Conservation (phyloP, 2,888 invertebrate genomes). For the Microchrysa polita region DNA sequence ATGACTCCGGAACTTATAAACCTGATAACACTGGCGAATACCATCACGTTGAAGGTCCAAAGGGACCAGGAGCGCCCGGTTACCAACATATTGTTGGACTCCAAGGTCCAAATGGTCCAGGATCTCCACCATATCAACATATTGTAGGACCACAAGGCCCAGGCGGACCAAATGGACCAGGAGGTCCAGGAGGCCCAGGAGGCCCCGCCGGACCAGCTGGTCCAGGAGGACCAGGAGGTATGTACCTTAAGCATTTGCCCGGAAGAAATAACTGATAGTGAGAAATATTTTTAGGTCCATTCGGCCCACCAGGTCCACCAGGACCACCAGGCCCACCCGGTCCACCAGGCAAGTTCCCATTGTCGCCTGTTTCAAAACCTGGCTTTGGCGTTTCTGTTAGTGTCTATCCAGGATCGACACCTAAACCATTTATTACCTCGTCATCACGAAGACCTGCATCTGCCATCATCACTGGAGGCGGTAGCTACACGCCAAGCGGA, state of each 20-base stretch:
- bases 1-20: constrained; percentile 22
- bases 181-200: constrained; percentile 60
- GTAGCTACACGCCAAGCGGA: constrained; percentile 1
- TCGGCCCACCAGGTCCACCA: constrained; percentile 54
- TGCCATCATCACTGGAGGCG: constrained; percentile 19
- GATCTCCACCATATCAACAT: constrained; percentile 35
- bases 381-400: neutral
- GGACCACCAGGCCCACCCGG: constrained; percentile 54
- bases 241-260: constrained; percentile 45
- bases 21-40: constrained; percentile 47
- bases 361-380: neutral
- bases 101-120: constrained; percentile 55
- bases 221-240: constrained; percentile 58
- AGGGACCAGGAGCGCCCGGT: constrained; percentile 48
- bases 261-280: neutral
- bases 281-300: constrained; percentile 27
- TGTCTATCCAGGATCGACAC: constrained; percentile 1
- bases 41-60: constrained; percentile 48
- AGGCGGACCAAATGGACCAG: constrained; percentile 56
- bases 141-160: constrained; percentile 6
- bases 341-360: constrained; percentile 51
- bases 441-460: neutral
- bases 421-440: constrained; percentile 21
- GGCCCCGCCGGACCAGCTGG: constrained; percentile 58
- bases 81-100: neutral